Evolutionary conservation across 2,113 vertebrate genomes (phyloP), one percentile per base, ranked within the genome.

Genomic region (Bucco capensis): DNA sequence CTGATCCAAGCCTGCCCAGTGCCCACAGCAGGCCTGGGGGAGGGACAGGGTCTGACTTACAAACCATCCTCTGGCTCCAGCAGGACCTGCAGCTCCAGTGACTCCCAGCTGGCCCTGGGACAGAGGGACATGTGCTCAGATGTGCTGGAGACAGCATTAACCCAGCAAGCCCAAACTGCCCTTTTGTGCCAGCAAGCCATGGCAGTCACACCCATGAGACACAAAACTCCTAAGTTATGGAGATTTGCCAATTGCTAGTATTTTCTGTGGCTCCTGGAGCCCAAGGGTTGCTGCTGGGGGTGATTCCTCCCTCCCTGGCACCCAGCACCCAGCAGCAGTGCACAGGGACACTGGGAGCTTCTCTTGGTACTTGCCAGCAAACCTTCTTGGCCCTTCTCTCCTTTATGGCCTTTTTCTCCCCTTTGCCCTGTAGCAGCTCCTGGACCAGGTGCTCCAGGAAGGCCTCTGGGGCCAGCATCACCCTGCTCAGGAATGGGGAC

Each of bases 361-460:
- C 21, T 72, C 46, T 19, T n/a, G 73, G 79, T 83, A 97, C 97
- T 98, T 86, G 98, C 98, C 97, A 97, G 92, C 44, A 97, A 94
- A 86, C 98, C 98, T 57, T 96, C 75, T 74, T 97, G 94, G 35
- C 98, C 98, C 94, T 98, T 98, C 64, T 98, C 97, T 65, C 98
- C 98, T 85, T 98, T 98, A 23, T 54, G 82, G 16, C 98, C 98
- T 72, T 96, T 96, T 56, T 89, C 79, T 40, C 98, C 98, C 30
- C 81, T 89, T 28, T 96, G 88, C 42, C 98, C 98, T 0, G 93
- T 85, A 25, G 82, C 66, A 69, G 98, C 98, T 96, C 97, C 97
- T 0, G 92, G 90, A 8, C 98, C 98, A 2, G 98, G 97, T 14
- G 47, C 88, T 72, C 98, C 98, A 67, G 96, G 88, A 56, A 95